phyloP scores from a whole-genome alignment of 2,888 invertebrate species.

The Nemurella pictetii region DNA sequence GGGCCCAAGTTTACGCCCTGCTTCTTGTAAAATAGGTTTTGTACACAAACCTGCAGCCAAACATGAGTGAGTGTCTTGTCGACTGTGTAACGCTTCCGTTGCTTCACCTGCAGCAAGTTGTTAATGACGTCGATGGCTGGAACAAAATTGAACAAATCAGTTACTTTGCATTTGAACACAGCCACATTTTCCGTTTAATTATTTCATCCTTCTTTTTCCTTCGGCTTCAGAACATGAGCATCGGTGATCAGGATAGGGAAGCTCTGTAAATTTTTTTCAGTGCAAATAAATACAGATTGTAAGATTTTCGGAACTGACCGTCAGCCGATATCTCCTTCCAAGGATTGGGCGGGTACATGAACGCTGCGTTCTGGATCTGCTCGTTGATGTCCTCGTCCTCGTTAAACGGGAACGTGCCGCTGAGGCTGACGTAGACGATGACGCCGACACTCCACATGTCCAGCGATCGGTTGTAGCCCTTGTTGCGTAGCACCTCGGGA shows the following conservation, averaged over 20 bases:
- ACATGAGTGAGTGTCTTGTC: slow-evolving; percentile 94
- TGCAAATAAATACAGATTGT: no score
- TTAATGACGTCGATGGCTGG: slow-evolving; percentile 97
- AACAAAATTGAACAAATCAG: no score
- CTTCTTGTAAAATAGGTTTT: not conserved
- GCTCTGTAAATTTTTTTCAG: no score
- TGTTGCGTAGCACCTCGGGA: slow-evolving; percentile 96
- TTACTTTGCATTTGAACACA: no score
- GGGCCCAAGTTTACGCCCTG: not conserved
- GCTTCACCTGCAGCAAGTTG: slow-evolving; percentile 95
- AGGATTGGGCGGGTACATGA: slow-evolving; percentile 98
- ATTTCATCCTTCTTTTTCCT: no score
- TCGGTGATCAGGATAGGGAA: no score
- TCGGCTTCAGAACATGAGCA: no score
- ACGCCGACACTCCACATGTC: slow-evolving; percentile 99
- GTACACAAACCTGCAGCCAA: slow-evolving; percentile 82
- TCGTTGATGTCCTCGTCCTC: slow-evolving; percentile 99
- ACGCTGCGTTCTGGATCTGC: slow-evolving; percentile 99
- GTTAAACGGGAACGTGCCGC: slow-evolving; percentile 99
- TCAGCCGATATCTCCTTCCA: slow-evolving; percentile 96
- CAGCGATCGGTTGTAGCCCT: slow-evolving; percentile 96
- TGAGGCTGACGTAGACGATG: slow-evolving; percentile 96
- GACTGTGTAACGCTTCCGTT: slow-evolving; percentile 91
- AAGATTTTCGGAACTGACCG: slow-evolving; percentile 67
- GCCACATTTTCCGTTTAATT: no score